Base-by-base conservation (phyloP, 2,888 invertebrate species). In the Atrina japonica region DNA sequence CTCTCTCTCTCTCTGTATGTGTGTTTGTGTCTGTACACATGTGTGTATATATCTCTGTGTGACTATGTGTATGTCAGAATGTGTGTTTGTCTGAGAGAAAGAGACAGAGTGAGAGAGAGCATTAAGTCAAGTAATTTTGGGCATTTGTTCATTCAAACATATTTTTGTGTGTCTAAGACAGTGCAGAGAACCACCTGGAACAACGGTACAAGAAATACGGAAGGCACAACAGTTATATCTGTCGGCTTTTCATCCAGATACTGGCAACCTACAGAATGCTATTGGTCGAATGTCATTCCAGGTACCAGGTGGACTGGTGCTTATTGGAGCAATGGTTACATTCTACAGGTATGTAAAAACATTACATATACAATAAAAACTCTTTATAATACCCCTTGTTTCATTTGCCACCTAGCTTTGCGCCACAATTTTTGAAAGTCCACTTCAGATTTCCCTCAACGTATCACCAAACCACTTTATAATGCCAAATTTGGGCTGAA, bases 171-270 rank as follows among this genome's bases (percentile, higher is more conserved):
- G 1, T 56, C 35, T 56, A 30, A 56, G n/a, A 56, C 35, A 30
- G 5, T 56, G 5, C 43, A 43, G 18, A 23, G 45, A 63, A 49
- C 87, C 87, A 9, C 49, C 74, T 23, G 94, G 94, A 14, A 93
- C 95, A 68, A 93, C 94, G 18, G 94, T 94, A 75, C 94, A 96
- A 27, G 94, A 96, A 76, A 89, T 99, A 53, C 97, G 97, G 96
- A 92, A 92, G 40, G 95, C 95, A 16, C 99, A 99, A 91, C 95
- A 96, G 87, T 90, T 98, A 25, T 97, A 97, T 91, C 97, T 99
- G 91, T 98, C 98, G 43, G 99, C 99, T 0, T 99, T 94, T 90
- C 99, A 99, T 91, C 99, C 99, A 0, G 98, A 99, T 89, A 98
- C 98, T 0, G 98, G 98, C 0, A 98, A 99, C 88, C 96, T 97